Base-by-base conservation (phyloP, 2,797 vertebrate genomes). In the Rachycentron canadum region DNA sequence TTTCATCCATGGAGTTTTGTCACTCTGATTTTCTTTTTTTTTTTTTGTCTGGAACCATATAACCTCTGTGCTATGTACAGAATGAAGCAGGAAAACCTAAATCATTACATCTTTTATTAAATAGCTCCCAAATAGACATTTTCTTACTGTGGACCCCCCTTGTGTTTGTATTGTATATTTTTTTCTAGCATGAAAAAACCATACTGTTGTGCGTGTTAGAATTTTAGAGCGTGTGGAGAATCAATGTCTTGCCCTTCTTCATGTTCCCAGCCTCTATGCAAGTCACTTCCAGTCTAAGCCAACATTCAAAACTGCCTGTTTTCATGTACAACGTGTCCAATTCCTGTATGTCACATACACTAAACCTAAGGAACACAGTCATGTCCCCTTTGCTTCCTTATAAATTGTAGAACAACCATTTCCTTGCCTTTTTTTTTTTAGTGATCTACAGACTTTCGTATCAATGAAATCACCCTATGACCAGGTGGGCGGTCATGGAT, bases 401-500 rank as follows among this genome's bases (percentile, higher is more conserved):
- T 74, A 11, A 49, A 17, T 7, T 9, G 1, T 32, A 28, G n/a
- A 73, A 28, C 16, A 32, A 21, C n/a, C 36, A 66, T 30, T 41
- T 40, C 41, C 26, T 23, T 2, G 4, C 57, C 36, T 73, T 65
- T 59, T 34, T 64, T 73, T 65, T 59, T 34, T 64, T 73, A 52
- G 47, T 64, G 75, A 80, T 65, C 68, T 69, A 9, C 52, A 59
- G 63, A 73, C 62, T 47, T 72, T 84, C 43, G 81, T 73, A 81
- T 59, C 32, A 60, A 81, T 91, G 89, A 92, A 79, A 83, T 94
- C 92, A 94, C 61, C 56, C 68, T 32, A n/a, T 68, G 77, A 81
- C 82, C 84, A 88, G 83, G 84, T 88, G 92, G 88, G 81, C 64
- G 19, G 81, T 81, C 83, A 79, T 72, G 82, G 67, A 14, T 67